Percentiles rank a stretch among this genome's conserved stretches.
These are phyloP conservation scores for Drosophila pseudoananassae DNA, from an alignment of 1,140 invertebrate genomes.

Conservation along the genomic window DNA sequence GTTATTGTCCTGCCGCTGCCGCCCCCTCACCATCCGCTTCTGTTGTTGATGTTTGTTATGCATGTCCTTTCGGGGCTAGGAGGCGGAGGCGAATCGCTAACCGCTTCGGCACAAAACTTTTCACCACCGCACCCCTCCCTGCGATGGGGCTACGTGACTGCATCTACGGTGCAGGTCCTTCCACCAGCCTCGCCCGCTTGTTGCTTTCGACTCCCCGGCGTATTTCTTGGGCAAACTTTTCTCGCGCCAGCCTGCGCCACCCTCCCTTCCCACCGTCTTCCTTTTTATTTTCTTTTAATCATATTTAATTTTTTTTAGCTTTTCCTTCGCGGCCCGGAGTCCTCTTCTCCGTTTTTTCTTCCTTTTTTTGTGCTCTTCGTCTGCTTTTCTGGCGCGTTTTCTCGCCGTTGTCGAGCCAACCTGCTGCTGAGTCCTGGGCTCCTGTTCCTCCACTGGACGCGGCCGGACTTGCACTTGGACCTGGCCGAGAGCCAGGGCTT, in stretches of 20 bases:
- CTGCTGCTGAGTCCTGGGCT: slow-evolving; percentile 65
- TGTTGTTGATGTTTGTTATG: slow-evolving; percentile 34
- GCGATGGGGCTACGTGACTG: slow-evolving; percentile 49
- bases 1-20: slow-evolving; percentile 30
- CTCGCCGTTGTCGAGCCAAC: slow-evolving; percentile 36
- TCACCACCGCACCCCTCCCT: background rate
- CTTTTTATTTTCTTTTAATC: slow-evolving; percentile 79
- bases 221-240: slow-evolving; percentile 61
- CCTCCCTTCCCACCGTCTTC: slow-evolving; percentile 3
- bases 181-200: slow-evolving; percentile 47
- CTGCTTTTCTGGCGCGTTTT: slow-evolving; percentile 49
- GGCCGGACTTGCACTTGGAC: slow-evolving; percentile 68
- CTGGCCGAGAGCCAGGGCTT: slow-evolving; percentile 22
- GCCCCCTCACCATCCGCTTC: background rate
- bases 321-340: slow-evolving; percentile 57
- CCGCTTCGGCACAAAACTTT: slow-evolving; percentile 16
- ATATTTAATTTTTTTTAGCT: slow-evolving; percentile 80
- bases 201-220: slow-evolving; percentile 66
- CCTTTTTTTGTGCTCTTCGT: slow-evolving; percentile 22
- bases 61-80: slow-evolving; percentile 37
- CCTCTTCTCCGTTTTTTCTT: slow-evolving; percentile 31
- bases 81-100: slow-evolving; percentile 20
- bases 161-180: slow-evolving; percentile 32
- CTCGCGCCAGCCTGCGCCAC: slow-evolving; percentile 6
- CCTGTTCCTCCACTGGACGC: slow-evolving; percentile 72